A percentile compares a stretch with the other conserved stretches of the same genome.
Conservation (phyloP, 2,113 vertebrate species). For the Hippocampus barbouri region DNA sequence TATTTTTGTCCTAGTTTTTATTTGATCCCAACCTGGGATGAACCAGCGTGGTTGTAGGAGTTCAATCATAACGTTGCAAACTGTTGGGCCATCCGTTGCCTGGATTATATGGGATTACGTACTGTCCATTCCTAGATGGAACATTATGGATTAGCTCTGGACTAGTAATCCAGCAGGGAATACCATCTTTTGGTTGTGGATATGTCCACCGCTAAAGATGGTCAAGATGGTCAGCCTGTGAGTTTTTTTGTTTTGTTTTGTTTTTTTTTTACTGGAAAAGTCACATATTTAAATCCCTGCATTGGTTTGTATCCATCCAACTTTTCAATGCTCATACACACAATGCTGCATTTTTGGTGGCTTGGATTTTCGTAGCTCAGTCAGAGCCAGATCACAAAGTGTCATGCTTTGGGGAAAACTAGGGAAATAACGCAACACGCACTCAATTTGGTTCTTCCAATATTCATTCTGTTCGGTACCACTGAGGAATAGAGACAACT, state of each 20-base stretch:
- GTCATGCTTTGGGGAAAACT: not conserved
- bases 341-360: not conserved
- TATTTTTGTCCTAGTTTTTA: not conserved
- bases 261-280: not conserved
- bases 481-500: conserved; percentile 9
- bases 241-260: not conserved
- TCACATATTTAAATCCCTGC: conserved; percentile 24
- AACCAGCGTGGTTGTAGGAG: not conserved
- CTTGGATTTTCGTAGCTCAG: not conserved
- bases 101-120: conserved; percentile 57
- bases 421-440: conserved; percentile 11
- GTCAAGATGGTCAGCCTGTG: not conserved
- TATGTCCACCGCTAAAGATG: conserved; percentile 19
- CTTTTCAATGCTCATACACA: not conserved
- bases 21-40: not conserved
- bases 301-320: not conserved
- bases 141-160: conserved; percentile 52
- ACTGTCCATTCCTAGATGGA: conserved; percentile 36
- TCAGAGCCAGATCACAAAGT: not conserved
- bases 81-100: conserved; percentile 19
- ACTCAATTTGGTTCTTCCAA: conserved; percentile 18
- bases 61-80: not conserved
- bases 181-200: conserved; percentile 23
- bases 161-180: conserved; percentile 44
- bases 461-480: conserved; percentile 12